Evolutionary conservation across 2,113 vertebrate species (phyloP).

Genomic region (Lepus europaeus): DNA sequence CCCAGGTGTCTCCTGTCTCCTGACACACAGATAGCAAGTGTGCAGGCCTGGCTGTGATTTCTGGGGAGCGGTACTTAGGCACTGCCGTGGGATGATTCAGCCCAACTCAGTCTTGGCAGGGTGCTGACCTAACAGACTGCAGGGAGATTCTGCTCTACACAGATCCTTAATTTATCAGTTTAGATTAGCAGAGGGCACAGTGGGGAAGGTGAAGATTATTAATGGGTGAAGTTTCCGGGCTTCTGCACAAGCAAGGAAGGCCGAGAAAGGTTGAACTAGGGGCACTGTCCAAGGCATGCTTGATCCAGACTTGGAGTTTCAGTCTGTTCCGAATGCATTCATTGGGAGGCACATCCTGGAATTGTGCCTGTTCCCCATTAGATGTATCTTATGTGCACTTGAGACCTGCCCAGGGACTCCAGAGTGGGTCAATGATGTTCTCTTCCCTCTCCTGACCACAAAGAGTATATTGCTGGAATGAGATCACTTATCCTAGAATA

Average conservation of each 20-base stretch:
- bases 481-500: not conserved
- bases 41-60: slow-evolving; percentile 54
- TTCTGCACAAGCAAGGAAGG: too few relatives aligned
- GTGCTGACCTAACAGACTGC: not conserved
- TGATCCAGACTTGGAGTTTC: not conserved
- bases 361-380: not conserved
- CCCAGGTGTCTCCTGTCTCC: slow-evolving; percentile 80
- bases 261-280: not conserved
- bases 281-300: fast-evolving
- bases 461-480: not conserved
- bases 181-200: not conserved
- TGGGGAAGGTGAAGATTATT: not conserved
- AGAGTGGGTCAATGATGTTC: fast-evolving
- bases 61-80: slow-evolving; percentile 45
- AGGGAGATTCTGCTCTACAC: not conserved
- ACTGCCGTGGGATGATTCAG: not conserved
- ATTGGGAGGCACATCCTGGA: not conserved
- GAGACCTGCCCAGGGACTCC: too few relatives aligned
- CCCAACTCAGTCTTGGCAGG: slow-evolving; percentile 5
- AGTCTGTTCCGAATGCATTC: not conserved
- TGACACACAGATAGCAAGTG: slow-evolving; percentile 66
- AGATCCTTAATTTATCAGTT: not conserved
- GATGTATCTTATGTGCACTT: not conserved
- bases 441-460: not conserved
- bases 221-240: not conserved